phyloP scores from a whole-genome alignment of 2,797 vertebrate species.

The Enoplosus armatus region DNA sequence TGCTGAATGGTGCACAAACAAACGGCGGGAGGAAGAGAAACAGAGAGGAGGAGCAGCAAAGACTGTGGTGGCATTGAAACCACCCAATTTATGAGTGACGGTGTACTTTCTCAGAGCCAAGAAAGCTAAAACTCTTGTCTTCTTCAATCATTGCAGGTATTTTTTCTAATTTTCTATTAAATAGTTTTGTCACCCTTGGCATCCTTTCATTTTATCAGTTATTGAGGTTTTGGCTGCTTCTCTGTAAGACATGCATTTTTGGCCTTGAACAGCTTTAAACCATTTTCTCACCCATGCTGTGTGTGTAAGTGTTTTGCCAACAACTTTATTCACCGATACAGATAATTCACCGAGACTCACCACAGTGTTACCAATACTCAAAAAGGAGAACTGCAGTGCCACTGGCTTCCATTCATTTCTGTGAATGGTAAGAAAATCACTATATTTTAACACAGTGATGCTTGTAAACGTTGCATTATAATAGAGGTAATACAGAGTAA shows the following conservation, averaged over 20 bases:
- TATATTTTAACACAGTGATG: not conserved
- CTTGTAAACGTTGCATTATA: not conserved
- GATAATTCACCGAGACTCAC: not conserved
- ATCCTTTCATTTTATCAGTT: not conserved
- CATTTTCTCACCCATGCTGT: not conserved
- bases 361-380: not conserved
- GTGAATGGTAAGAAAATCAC: too few relatives aligned
- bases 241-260: not conserved
- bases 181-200: not conserved
- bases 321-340: not conserved
- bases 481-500: not conserved
- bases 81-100: slow-evolving; percentile 33
- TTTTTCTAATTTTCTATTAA: not conserved
- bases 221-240: not conserved
- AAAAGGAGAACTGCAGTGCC: not conserved
- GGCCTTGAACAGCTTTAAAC: not conserved
- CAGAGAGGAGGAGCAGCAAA: not conserved
- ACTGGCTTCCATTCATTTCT: not conserved
- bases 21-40: slow-evolving; percentile 40
- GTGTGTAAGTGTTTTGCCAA: not conserved
- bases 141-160: not conserved
- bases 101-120: not conserved
- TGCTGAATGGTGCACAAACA: slow-evolving; percentile 67
- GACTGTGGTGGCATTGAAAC: slow-evolving; percentile 1
- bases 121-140: not conserved